phyloP scores from a whole-genome alignment of 2,797 vertebrate species.

The Otolemur crassicaudatus region DNA sequence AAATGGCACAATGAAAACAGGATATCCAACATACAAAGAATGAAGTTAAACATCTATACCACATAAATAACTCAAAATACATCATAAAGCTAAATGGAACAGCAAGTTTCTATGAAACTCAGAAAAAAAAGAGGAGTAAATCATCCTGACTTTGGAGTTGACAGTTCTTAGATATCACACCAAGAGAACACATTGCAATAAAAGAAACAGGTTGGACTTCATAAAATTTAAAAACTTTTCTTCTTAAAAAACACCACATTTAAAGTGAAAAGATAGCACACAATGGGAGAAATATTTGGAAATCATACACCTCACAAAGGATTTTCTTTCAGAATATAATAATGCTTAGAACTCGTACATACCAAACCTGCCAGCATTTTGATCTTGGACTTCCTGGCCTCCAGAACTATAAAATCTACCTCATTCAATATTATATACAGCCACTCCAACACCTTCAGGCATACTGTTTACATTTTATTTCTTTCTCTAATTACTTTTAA shows the following conservation, averaged over 20 bases:
- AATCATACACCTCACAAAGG: background rate
- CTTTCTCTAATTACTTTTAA: background rate
- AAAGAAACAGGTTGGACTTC: background rate
- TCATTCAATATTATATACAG: background rate
- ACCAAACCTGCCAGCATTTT: background rate
- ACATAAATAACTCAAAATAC: background rate
- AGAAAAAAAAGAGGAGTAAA: background rate
- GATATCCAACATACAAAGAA: background rate
- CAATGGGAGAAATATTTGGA: background rate
- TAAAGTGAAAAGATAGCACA: background rate
- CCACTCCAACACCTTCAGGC: background rate
- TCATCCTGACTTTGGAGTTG: background rate
- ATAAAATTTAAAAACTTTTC: background rate
- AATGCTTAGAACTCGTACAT: background rate
- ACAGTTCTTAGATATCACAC: background rate
- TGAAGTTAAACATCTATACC: background rate
- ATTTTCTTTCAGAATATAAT: background rate
- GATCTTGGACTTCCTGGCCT: background rate
- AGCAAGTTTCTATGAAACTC: background rate
- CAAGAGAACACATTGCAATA: background rate
- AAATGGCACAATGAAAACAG: background rate
- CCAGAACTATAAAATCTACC: background rate
- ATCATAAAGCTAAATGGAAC: background rate
- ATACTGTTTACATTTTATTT: background rate
- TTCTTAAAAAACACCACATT: background rate